These are phyloP conservation scores for Caenorhabditis elegans DNA, from an alignment of 1,140 invertebrate genomes.

Conservation along the genomic window WBcel235 BX284602.5:11182501-11183000, in stretches of 20 bases:
- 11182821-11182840: constrained; percentile 22
- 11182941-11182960: constrained; percentile 23
- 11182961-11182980: background rate
- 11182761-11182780: constrained; percentile 10
- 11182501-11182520: background rate
- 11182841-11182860: constrained; percentile 29
- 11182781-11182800: constrained; percentile 30
- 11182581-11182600: background rate
- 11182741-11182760: background rate
- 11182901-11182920: constrained; percentile 31
- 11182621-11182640: constrained; percentile 27
- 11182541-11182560: background rate
- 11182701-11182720: constrained; percentile 18
- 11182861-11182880: background rate
- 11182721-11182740: background rate
- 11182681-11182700: constrained; percentile 38
- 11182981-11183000: constrained; percentile 20
- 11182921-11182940: constrained; percentile 32
- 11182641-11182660: background rate
- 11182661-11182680: constrained; percentile 11
- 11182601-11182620: background rate
- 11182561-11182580: constrained; percentile 15
- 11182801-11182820: constrained; percentile 36
- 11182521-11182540: constrained; percentile 1
- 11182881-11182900: constrained; percentile 33